phyloP scores from a whole-genome alignment of 2,797 vertebrate species.

The Hydrocynus forskahlii region DNA sequence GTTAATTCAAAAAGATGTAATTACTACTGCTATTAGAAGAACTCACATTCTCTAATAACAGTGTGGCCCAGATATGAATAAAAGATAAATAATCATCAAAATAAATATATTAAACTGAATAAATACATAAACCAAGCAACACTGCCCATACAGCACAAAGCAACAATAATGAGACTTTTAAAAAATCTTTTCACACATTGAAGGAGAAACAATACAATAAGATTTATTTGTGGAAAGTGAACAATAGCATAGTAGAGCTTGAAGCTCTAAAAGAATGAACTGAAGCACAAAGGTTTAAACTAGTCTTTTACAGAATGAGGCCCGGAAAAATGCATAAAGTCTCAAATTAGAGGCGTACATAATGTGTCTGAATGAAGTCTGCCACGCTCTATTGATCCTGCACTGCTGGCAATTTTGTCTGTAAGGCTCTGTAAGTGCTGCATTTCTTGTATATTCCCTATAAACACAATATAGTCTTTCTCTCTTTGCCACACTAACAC shows the following conservation, averaged over 20 bases:
- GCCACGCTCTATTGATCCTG: not conserved
- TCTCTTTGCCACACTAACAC: not conserved
- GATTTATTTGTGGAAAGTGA: not conserved
- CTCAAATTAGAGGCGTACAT: not conserved
- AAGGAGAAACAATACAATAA: not conserved
- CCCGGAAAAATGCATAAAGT: not conserved
- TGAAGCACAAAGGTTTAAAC: not conserved
- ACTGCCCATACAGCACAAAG: not conserved
- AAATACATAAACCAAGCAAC: not conserved
- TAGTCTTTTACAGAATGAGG: not conserved
- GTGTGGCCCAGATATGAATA: too few relatives aligned
- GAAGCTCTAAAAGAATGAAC: not conserved
- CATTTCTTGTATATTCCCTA: not conserved
- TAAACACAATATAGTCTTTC: too few relatives aligned
- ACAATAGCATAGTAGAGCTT: not conserved
- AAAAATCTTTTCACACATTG: not conserved
- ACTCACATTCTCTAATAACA: too few relatives aligned
- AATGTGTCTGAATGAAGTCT: slow-evolving; percentile 1
- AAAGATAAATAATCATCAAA: too few relatives aligned
- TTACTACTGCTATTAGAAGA: too few relatives aligned
- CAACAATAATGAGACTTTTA: too few relatives aligned
- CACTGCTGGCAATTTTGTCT: slow-evolving; percentile 3
- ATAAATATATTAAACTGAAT: too few relatives aligned
- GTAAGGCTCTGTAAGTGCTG: not conserved
- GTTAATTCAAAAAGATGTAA: too few relatives aligned